phyloP scores from a whole-genome alignment of 2,888 invertebrate genomes.

The Plemyria rubiginata region DNA sequence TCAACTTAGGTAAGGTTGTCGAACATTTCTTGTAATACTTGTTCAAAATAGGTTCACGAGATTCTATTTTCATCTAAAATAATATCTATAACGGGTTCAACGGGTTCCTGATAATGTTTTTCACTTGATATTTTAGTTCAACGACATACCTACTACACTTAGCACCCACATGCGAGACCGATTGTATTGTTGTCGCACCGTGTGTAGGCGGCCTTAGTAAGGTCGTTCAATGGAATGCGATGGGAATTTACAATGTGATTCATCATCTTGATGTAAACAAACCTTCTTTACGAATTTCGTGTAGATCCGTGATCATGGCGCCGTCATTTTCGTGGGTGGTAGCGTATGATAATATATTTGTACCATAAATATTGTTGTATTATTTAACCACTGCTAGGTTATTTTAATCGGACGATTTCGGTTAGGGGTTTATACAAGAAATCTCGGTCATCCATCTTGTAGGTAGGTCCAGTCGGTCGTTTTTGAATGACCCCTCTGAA shows the following conservation, averaged over 20 bases:
- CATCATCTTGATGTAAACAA: slow-evolving; percentile 73
- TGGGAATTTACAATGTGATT: slow-evolving; percentile 73
- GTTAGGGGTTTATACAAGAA: not conserved
- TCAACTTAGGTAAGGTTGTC: no score
- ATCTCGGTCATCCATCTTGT: not conserved
- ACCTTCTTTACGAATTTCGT: slow-evolving; percentile 59
- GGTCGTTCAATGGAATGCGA: slow-evolving; percentile 60
- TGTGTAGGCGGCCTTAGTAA: slow-evolving; percentile 60
- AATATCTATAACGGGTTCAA: no score
- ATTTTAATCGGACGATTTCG: not conserved
- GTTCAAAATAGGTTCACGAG: no score
- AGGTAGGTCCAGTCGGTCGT: no score
- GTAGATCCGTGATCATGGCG: slow-evolving; percentile 65
- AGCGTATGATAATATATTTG: not conserved
- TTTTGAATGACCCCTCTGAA: no score
- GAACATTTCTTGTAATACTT: no score
- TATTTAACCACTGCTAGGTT: not conserved
- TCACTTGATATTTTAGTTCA: slow-evolving; percentile 26
- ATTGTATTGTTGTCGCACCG: slow-evolving; percentile 30
- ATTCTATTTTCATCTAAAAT: no score
- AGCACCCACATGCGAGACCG: slow-evolving; percentile 25
- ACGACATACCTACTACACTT: slow-evolving; percentile 26
- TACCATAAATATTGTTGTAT: not conserved
- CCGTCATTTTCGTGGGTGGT: slow-evolving; percentile 18
- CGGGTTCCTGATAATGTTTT: no score